Evolutionary conservation across 1,140 invertebrate genomes (phyloP), one percentile per base, ranked within the genome.

Genomic region (Musca domestica): DNA sequence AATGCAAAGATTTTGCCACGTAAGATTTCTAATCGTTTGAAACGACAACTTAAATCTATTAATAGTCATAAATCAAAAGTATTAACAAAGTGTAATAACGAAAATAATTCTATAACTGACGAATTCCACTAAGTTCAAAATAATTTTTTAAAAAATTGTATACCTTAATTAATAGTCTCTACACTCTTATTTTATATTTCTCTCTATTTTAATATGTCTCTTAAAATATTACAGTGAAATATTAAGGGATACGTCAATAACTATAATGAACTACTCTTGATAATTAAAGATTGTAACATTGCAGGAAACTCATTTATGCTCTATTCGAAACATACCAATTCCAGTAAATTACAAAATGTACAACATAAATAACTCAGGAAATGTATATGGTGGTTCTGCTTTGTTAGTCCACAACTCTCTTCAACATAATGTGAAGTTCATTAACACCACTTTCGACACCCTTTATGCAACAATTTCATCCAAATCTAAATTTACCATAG

Each of bases 231-330:
- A 49, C 64, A 65, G 48, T 65, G 64, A 46, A 65, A 65, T n/a
- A 51, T 65, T n/a, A 65, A 65, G 15, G 64, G 64, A 9, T 48
- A 65, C 20, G 2, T 65, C 1, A 65, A 65, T 30, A 65, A 65
- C 48, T 65, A 65, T 27, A 65, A 65, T 23, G 41, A 65, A 46
- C 2, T 65, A 15, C 47, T 25, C 17, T 6, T 65, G 9, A 14
- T 65, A 49, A 48, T 65, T 2, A 65, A 49, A 49, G 10, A 15
- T 65, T 12, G 25, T 65, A 5, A n/a, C 64, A 22, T 41, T 65
- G 3, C 64, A 65, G 20, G 64, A 65, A 15, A 65, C 64, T 6
- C 64, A 65, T 15, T 27, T 65, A 27, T 41, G 20, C 15, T 22
- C 17, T 10, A 15, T 14, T 6, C 14, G 22, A 19, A 25, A 47